These are phyloP conservation scores for Mareca strepera DNA, from an alignment of 2,797 vertebrate species.

Conservation along the genomic window DNA sequence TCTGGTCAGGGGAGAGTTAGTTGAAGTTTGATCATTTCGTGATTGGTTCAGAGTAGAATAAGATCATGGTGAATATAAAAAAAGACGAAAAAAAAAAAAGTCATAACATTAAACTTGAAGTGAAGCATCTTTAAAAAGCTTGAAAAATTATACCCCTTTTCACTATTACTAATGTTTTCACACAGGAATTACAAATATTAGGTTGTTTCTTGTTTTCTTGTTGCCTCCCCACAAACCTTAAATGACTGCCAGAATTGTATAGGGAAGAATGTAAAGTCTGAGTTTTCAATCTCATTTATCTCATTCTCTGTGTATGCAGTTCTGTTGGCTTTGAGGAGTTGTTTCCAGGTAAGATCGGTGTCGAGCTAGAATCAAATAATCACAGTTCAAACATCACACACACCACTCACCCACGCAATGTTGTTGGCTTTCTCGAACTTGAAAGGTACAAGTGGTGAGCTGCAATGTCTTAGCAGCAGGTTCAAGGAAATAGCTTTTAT, in stretches of 20 bases:
- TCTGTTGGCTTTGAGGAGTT: neutral
- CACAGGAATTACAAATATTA: neutral
- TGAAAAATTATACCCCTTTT: neutral
- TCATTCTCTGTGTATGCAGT: neutral
- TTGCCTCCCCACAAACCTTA: neutral
- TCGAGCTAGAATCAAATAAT: neutral
- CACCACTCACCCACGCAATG: neutral
- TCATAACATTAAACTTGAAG: neutral
- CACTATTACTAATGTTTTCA: neutral
- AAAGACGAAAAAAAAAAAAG: neutral
- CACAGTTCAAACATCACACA: neutral
- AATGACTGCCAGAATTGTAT: neutral
- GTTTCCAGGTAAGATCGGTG: neutral
- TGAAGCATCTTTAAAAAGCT: neutral
- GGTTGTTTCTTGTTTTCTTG: neutral
- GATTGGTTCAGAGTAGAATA: neutral
- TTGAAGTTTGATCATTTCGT: neutral
- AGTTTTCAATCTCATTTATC: neutral
- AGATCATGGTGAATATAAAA: accelerated
- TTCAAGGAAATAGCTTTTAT: neutral
- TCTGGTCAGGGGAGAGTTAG: neutral
- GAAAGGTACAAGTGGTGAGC: neutral
- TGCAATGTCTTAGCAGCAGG: neutral
- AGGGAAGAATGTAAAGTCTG: neutral
- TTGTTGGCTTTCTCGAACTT: neutral